Conservation (phyloP, 1,140 invertebrate genomes). For the Tribolium castaneum region DNA sequence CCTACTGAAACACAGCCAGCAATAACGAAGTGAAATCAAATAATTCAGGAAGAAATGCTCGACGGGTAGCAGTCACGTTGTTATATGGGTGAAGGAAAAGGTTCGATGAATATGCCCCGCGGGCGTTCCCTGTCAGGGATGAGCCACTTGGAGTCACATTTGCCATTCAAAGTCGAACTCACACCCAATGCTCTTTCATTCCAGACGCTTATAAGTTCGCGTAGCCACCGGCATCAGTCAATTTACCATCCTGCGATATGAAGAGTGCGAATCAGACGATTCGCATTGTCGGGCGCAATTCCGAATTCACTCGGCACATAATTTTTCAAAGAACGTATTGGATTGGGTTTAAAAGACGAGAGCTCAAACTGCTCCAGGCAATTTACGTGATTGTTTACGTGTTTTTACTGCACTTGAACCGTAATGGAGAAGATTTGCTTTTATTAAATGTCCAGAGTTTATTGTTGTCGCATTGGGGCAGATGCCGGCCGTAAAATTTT, state of each 20-base stretch:
- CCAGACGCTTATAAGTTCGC: conserved; percentile 22
- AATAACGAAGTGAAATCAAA: neutral
- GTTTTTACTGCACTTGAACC: neutral
- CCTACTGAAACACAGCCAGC: too few relatives aligned
- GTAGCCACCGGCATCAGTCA: conserved; percentile 27
- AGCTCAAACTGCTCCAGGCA: neutral
- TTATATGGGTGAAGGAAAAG: conserved; percentile 12
- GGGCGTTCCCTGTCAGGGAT: conserved; percentile 38
- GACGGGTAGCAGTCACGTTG: conserved; percentile 2
- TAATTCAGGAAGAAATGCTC: neutral
- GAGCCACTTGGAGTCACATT: conserved; percentile 43
- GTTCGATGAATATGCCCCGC: conserved; percentile 43
- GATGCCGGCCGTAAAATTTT: neutral
- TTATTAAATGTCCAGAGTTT: neutral
- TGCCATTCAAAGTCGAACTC: conserved; percentile 40
- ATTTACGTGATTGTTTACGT: conserved; percentile 13
- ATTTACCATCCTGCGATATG: conserved; percentile 18
- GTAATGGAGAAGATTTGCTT: neutral
- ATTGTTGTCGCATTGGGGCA: neutral
- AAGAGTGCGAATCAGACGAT: conserved; percentile 22
- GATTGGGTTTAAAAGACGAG: neutral
- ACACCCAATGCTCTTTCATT: conserved; percentile 20
- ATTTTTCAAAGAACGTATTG: conserved; percentile 23
- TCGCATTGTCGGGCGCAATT: conserved; percentile 9
- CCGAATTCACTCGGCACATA: conserved; percentile 20